These are phyloP conservation scores for Puntigrus tetrazona DNA, from an alignment of 2,113 vertebrate genomes.

Conservation along the genomic window DNA sequence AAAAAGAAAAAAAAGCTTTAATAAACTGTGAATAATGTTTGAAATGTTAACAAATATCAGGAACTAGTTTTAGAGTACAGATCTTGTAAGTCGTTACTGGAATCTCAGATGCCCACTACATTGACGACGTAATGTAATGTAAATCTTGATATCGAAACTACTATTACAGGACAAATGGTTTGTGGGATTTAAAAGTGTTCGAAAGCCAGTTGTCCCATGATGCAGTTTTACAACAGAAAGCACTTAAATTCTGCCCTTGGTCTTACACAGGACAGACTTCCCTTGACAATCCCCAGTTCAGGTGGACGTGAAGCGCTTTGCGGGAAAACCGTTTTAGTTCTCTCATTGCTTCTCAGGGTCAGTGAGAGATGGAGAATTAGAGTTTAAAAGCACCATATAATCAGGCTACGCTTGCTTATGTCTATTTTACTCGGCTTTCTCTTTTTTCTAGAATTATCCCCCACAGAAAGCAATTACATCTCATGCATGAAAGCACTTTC, in stretches of 20 bases:
- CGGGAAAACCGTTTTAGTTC: conserved; percentile 59
- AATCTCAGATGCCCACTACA: conserved; percentile 55
- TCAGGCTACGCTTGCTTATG: conserved; percentile 19
- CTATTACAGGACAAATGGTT: conserved; percentile 58
- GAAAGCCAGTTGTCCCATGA: conserved; percentile 51
- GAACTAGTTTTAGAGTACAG: conserved; percentile 52
- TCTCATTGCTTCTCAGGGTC: conserved; percentile 71
- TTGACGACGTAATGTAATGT: conserved; percentile 55
- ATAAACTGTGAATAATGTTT: conserved; percentile 79
- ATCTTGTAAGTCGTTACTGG: conserved; percentile 54
- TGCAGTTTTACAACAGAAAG: conserved; percentile 79
- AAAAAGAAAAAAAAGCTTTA: conserved; percentile 75
- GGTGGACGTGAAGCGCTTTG: conserved; percentile 72
- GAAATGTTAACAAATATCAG: conserved; percentile 56
- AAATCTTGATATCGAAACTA: conserved; percentile 56
- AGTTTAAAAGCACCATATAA: conserved; percentile 21
- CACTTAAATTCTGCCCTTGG: conserved; percentile 80
- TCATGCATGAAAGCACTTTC: conserved; percentile 61
- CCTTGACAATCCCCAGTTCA: conserved; percentile 87
- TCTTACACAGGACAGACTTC: conserved; percentile 73
- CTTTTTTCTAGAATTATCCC: conserved; percentile 22
- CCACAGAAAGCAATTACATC: conserved; percentile 54
- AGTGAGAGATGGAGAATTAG: conserved; percentile 53
- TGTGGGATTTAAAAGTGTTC: conserved; percentile 61
- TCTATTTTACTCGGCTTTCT: conserved; percentile 1